Evolutionary conservation across 2,888 invertebrate species (phyloP).

Genomic region (Aethes cnicana): DNA sequence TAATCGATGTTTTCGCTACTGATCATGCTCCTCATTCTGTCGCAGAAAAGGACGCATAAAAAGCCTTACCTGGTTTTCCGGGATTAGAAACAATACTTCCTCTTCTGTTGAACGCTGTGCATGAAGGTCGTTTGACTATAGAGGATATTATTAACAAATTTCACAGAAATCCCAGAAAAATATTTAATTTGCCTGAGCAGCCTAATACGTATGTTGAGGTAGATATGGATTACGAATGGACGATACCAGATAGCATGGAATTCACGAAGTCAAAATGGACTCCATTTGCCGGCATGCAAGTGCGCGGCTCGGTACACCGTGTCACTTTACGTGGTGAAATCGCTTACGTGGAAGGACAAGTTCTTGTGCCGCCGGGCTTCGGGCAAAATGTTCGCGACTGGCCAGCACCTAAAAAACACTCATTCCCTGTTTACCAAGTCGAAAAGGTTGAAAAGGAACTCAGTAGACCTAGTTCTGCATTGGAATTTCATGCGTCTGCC

Average conservation of each 20-base stretch:
- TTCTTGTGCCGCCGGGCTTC: slow-evolving; percentile 92
- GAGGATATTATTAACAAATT: slow-evolving; percentile 96
- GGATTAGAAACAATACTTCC: slow-evolving; percentile 99
- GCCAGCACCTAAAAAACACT: slow-evolving; percentile 77
- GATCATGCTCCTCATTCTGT: slow-evolving; percentile 99
- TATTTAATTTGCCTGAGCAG: slow-evolving; percentile 98
- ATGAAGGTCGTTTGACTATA: slow-evolving; percentile 92
- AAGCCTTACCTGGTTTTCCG: slow-evolving; percentile 96
- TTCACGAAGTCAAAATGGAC: slow-evolving; percentile 98
- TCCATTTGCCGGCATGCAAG: slow-evolving; percentile 94
- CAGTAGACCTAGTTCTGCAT: slow-evolving; percentile 80
- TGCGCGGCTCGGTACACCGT: slow-evolving; percentile 94
- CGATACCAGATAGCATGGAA: slow-evolving; percentile 89
- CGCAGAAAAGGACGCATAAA: slow-evolving; percentile 91
- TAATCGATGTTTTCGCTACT: slow-evolving; percentile 99
- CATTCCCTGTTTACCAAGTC: slow-evolving; percentile 49
- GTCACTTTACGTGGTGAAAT: slow-evolving; percentile 98
- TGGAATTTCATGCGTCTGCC: slow-evolving; percentile 74
- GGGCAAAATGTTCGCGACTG: slow-evolving; percentile 92
- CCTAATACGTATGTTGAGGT: slow-evolving; percentile 98
- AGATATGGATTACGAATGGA: slow-evolving; percentile 96
- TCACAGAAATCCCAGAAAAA: slow-evolving; percentile 95
- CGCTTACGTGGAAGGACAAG: slow-evolving; percentile 96
- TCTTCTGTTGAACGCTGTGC: slow-evolving; percentile 95
- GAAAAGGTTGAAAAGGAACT: slow-evolving; percentile 74